Evolutionary conservation across 2,888 invertebrate species (phyloP).

Genomic region (Drosophila multiciliata): DNA sequence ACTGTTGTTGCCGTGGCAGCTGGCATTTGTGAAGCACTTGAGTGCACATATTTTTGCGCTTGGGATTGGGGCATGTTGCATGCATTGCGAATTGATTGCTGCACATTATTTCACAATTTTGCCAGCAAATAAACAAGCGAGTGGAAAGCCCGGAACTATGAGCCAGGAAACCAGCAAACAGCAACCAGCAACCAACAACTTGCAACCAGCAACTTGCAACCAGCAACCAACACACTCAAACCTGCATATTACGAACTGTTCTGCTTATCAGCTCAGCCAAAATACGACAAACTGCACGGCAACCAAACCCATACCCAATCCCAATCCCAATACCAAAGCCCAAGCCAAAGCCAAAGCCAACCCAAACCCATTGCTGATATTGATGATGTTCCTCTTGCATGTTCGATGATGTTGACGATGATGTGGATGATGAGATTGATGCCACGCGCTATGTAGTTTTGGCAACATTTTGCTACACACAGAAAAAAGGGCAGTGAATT

Average conservation of each 20-base stretch:
- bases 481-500: background rate
- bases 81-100: constrained; percentile 73
- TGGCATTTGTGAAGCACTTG: constrained; percentile 63
- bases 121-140: constrained; percentile 70
- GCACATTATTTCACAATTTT: constrained; percentile 76
- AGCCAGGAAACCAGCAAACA: background rate
- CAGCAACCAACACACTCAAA: constrained; percentile 9
- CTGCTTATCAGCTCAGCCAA: constrained; percentile 52
- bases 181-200: background rate
- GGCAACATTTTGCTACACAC: background rate
- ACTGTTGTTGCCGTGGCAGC: constrained; percentile 51
- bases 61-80: constrained; percentile 44
- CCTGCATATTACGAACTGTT: constrained; percentile 39
- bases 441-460: constrained; percentile 10
- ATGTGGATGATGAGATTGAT: constrained; percentile 32
- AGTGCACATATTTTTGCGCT: constrained; percentile 61
- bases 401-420: constrained; percentile 20
- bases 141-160: constrained; percentile 32
- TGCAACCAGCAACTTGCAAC: background rate
- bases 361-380: background rate
- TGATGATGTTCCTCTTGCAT: constrained; percentile 14
- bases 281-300: constrained; percentile 57
- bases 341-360: too few relatives aligned
- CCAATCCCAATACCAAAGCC: background rate
- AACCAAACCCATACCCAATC: constrained; percentile 5